Evolutionary conservation across 2,888 invertebrate species (phyloP).

Genomic region (Aporophyla nigra): DNA sequence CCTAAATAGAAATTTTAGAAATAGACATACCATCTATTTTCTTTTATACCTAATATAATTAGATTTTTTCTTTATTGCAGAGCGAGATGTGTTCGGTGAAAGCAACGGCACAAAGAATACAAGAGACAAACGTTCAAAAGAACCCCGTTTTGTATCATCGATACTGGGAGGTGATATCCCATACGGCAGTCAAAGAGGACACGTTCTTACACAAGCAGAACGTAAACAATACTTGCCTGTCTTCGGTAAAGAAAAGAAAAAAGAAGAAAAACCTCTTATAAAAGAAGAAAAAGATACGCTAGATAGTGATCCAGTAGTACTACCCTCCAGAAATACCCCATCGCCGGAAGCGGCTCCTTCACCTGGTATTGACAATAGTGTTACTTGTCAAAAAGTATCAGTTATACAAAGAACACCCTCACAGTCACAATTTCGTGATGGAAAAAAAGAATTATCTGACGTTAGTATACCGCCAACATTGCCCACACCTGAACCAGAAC

Average conservation of each 20-base stretch:
- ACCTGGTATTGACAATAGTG: conserved; percentile 92
- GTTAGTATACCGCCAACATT: conserved; percentile 89
- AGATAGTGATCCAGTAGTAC: conserved; percentile 92
- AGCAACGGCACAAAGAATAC: conserved; percentile 77
- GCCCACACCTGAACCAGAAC: conserved; percentile 92
- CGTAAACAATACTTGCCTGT: conserved; percentile 94
- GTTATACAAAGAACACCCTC: conserved; percentile 96
- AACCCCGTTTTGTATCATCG: conserved; percentile 94
- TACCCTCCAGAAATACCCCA: conserved; percentile 88
- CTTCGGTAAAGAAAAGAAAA: conserved; percentile 91
- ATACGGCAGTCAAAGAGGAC: conserved; percentile 94
- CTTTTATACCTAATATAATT: background rate
- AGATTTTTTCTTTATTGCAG: conserved; percentile 80
- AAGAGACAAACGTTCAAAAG: conserved; percentile 84
- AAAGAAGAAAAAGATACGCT: conserved; percentile 92
- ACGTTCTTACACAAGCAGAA: conserved; percentile 95
- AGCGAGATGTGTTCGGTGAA: conserved; percentile 90
- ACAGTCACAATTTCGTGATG: conserved; percentile 87
- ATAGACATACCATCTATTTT: background rate
- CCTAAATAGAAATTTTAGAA: background rate
- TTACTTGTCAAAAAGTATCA: conserved; percentile 93
- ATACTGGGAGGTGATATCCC: conserved; percentile 95
- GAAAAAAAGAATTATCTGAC: conserved; percentile 87
- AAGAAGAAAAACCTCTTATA: conserved; percentile 89
- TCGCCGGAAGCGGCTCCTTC: conserved; percentile 91